Percentiles rank a stretch among this genome's conserved stretches.
phyloP scores from a whole-genome alignment of 1,140 invertebrate genomes.

The Calliphora vicina region DNA sequence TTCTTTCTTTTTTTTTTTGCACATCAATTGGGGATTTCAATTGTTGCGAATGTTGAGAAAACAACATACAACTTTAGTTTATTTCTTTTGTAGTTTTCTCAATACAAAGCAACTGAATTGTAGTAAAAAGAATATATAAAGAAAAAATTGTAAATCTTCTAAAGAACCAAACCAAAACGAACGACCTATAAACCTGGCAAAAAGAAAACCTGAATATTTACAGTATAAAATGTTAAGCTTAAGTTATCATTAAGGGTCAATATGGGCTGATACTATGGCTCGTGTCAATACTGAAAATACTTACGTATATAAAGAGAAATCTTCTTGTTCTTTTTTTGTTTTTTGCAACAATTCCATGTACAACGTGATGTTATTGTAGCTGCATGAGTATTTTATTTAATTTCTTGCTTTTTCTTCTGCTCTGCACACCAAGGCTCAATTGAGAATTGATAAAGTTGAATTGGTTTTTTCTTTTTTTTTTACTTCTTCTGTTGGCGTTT shows the following conservation, averaged over 20 bases:
- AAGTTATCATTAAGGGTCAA: slow-evolving; percentile 37
- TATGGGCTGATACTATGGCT: neutral
- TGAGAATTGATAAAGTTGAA: slow-evolving; percentile 62
- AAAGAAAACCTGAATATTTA: slow-evolving; percentile 40
- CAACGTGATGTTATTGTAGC: neutral
- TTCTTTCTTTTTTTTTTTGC: slow-evolving; percentile 51
- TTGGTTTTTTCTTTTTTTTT: slow-evolving; percentile 35
- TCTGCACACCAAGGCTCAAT: slow-evolving; percentile 49
- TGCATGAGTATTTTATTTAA: neutral
- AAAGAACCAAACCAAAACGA: neutral
- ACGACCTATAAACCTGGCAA: slow-evolving; percentile 47
- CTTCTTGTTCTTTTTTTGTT: neutral
- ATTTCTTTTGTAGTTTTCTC: slow-evolving; percentile 35
- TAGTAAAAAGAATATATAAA: slow-evolving; percentile 38
- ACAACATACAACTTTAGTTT: slow-evolving; percentile 27
- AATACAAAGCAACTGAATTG: slow-evolving; percentile 34
- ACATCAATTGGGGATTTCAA: slow-evolving; percentile 62
- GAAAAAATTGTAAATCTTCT: slow-evolving; percentile 49
- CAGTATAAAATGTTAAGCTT: slow-evolving; percentile 36
- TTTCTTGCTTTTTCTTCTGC: slow-evolving; percentile 36
- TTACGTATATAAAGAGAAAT: neutral
- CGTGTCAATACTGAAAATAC: neutral
- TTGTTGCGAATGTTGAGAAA: slow-evolving; percentile 54
- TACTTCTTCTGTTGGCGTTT: too few relatives aligned
- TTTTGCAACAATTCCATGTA: neutral